Conservation (phyloP, 2,888 invertebrate species). For the Sinopyrophorus schimmeli region DNA sequence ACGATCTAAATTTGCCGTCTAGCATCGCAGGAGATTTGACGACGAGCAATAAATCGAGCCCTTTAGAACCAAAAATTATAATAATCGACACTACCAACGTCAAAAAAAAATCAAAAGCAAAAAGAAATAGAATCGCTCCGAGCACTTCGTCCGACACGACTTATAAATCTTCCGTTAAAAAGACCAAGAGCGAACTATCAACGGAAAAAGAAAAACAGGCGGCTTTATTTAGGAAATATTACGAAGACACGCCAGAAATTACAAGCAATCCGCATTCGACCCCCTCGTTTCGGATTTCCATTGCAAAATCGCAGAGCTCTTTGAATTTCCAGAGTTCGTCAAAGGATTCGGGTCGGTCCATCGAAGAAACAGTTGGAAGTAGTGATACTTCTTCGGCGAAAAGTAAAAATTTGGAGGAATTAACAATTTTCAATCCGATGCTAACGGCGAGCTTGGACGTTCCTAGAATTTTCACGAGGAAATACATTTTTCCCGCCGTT, state of each 20-base stretch:
- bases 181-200: not conserved
- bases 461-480: slow-evolving; percentile 7
- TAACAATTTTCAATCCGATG: slow-evolving; percentile 8
- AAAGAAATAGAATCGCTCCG: slow-evolving; percentile 1
- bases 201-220: not conserved
- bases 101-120: slow-evolving; percentile 4
- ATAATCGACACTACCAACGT: slow-evolving; percentile 15
- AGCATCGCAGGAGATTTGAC: slow-evolving; percentile 17
- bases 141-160: not conserved
- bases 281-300: slow-evolving; percentile 19
- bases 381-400: too few species aligned
- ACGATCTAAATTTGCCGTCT: slow-evolving; percentile 25
- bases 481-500: slow-evolving; percentile 17
- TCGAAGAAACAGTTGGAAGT: too few species aligned
- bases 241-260: slow-evolving; percentile 17
- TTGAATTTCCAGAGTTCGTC: too few species aligned
- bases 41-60: slow-evolving; percentile 1
- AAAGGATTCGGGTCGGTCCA: too few species aligned
- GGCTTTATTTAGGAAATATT: slow-evolving; percentile 10
- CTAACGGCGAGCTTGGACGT: slow-evolving; percentile 16
- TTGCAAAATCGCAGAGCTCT: too few species aligned
- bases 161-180: not conserved
- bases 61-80: slow-evolving; percentile 27
- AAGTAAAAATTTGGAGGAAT: too few species aligned
- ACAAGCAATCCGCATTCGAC: slow-evolving; percentile 23